Evolutionary conservation across 2,888 invertebrate species (phyloP).

Genomic region (Apotomis capreana): DNA sequence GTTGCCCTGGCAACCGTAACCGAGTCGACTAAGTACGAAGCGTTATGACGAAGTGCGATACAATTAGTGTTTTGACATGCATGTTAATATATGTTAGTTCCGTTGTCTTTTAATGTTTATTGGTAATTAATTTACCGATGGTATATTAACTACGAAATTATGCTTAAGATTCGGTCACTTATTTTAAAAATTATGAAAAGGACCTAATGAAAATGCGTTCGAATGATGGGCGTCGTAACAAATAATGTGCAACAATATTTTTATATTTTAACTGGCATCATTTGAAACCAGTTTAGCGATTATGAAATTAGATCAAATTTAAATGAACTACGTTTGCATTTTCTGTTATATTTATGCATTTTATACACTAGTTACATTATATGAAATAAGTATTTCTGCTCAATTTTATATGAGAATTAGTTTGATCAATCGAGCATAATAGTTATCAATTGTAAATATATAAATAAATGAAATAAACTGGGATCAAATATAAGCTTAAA

Average conservation of each 20-base stretch:
- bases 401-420: slow-evolving; percentile 56
- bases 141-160: slow-evolving; percentile 4
- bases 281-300: slow-evolving; percentile 46
- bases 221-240: slow-evolving; percentile 5
- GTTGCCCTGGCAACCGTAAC: not conserved
- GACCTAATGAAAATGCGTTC: not conserved
- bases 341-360: slow-evolving; percentile 53
- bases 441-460: slow-evolving; percentile 33
- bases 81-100: slow-evolving; percentile 21
- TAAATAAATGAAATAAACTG: slow-evolving; percentile 30
- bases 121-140: not conserved
- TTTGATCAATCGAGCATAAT: slow-evolving; percentile 40
- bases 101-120: slow-evolving; percentile 13
- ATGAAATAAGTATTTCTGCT: slow-evolving; percentile 56
- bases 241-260: slow-evolving; percentile 16
- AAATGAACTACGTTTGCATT: slow-evolving; percentile 54
- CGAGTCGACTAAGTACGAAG: not conserved
- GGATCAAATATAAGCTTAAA: slow-evolving; percentile 37
- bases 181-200: not conserved
- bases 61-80: slow-evolving; percentile 10
- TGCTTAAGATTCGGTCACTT: not conserved
- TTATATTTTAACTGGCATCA: slow-evolving; percentile 22
- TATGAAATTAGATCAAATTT: slow-evolving; percentile 46
- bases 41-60: not conserved
- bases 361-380: slow-evolving; percentile 58